A percentile compares a stretch with the other conserved stretches of the same genome.
Evolutionary conservation across 2,888 invertebrate species (phyloP).

Genomic region (Agriopis leucophaearia): DNA sequence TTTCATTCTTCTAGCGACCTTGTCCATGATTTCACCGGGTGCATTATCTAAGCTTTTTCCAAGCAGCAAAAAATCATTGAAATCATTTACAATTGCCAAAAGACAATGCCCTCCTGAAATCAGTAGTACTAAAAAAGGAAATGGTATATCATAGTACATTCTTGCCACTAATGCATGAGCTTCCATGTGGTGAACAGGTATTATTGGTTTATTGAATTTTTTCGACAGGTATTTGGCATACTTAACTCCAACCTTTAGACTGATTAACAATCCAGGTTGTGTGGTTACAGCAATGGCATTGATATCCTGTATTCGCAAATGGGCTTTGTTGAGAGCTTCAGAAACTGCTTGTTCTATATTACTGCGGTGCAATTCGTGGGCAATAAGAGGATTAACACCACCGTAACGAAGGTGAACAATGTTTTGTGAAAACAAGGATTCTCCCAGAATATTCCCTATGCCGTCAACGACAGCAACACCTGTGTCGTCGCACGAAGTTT

Average conservation of each 20-base stretch:
- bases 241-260: conserved; percentile 92
- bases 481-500: conserved; percentile 99
- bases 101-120: conserved; percentile 98
- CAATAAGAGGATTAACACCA: conserved; percentile 96
- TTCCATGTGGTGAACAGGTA: conserved; percentile 99
- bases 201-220: conserved; percentile 91
- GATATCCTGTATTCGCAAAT: conserved; percentile 87
- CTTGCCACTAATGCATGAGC: conserved; percentile 97
- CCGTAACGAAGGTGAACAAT: conserved; percentile 90
- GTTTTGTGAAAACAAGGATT: conserved; percentile 94
- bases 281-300: conserved; percentile 97
- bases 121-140: conserved; percentile 95
- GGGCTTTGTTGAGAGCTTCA: conserved; percentile 88
- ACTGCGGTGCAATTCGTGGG: conserved; percentile 92
- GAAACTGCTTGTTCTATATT: conserved; percentile 92
- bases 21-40: conserved; percentile 97
- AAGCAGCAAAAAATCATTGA: conserved; percentile 92
- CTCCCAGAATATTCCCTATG: conserved; percentile 90
- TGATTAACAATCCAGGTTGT: conserved; percentile 93
- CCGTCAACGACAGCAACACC: conserved; percentile 95
- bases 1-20: conserved; percentile 95
- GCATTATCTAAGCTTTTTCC: conserved; percentile 94
- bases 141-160: conserved; percentile 90
- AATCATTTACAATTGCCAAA: conserved; percentile 90
- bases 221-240: conserved; percentile 93